Conservation (phyloP, 1,140 invertebrate species). For the Helicoverpa zea region DNA sequence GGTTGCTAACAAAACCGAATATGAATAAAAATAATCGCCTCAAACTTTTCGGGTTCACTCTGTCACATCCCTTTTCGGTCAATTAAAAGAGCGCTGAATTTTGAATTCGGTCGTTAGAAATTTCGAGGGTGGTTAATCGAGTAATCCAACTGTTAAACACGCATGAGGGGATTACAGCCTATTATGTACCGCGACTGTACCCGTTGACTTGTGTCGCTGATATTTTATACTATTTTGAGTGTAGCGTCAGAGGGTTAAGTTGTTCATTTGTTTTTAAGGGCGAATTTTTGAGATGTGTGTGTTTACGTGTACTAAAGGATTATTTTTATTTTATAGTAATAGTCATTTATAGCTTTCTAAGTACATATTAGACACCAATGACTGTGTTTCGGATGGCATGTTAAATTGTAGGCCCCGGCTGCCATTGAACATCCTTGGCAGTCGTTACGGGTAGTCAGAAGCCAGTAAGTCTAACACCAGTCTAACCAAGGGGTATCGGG, state of each 20-base stretch:
- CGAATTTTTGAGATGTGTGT: too few relatives aligned
- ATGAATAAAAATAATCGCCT: constrained; percentile 51
- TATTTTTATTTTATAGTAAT: too few relatives aligned
- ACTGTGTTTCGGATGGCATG: too few relatives aligned
- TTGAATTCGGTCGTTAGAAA: constrained; percentile 57
- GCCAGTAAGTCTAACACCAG: too few relatives aligned
- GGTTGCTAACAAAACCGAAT: constrained; percentile 40
- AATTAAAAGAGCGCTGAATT: constrained; percentile 57
- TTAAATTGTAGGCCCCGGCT: too few relatives aligned
- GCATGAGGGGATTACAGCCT: constrained; percentile 65
- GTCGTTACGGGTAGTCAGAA: too few relatives aligned
- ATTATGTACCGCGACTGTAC: constrained; percentile 50
- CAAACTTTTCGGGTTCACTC: constrained; percentile 52
- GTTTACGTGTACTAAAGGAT: too few relatives aligned
- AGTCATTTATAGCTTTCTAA: too few relatives aligned
- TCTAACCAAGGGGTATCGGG: too few relatives aligned
- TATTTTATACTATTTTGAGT: constrained; percentile 28
- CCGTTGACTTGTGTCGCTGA: constrained; percentile 31
- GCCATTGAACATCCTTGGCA: too few relatives aligned
- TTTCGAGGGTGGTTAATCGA: constrained; percentile 60
- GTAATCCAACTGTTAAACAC: constrained; percentile 69
- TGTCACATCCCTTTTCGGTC: constrained; percentile 56
- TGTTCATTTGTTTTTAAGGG: neutral
- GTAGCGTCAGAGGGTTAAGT: neutral
- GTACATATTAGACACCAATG: too few relatives aligned